Percentiles rank a stretch among this genome's conserved stretches.
Conservation (phyloP, 2,113 vertebrate species). For the Myrmecophaga tridactyla region DNA sequence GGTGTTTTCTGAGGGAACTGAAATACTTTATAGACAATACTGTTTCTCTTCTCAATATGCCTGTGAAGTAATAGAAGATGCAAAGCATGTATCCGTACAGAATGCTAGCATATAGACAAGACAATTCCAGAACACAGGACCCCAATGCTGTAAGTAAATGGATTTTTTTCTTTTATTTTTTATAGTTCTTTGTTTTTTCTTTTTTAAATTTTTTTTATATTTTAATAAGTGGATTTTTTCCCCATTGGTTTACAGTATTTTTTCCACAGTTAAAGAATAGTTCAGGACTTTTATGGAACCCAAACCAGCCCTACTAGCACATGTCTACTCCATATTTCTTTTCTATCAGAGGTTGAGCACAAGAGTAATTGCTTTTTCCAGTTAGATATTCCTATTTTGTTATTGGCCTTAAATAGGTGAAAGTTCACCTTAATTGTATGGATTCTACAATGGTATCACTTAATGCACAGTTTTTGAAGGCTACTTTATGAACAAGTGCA, state of each 20-base stretch:
- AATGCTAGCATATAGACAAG: neutral
- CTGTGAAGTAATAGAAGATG: constrained; percentile 18
- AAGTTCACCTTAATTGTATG: neutral
- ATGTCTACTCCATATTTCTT: neutral
- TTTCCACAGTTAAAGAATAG: constrained; percentile 3
- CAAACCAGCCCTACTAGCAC: neutral
- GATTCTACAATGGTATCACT: neutral
- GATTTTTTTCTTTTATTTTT: no score
- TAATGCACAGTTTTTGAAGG: neutral
- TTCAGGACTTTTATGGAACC: neutral
- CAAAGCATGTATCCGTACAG: neutral
- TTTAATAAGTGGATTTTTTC: neutral
- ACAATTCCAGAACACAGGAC: neutral
- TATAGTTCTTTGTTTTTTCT: no score
- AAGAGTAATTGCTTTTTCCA: constrained; percentile 15
- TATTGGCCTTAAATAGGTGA: neutral
- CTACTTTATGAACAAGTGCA: neutral
- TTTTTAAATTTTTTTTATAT: no score
- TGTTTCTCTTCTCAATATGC: constrained; percentile 7
- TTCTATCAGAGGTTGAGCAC: neutral
- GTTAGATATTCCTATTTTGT: constrained; percentile 22
- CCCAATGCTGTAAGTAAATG: neutral
- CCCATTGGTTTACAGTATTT: neutral
- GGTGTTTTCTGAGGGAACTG: constrained; percentile 44
- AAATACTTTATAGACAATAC: constrained; percentile 29